Base-by-base conservation (phyloP, 2,888 invertebrate genomes). In the Watsonalla cultraria region DNA sequence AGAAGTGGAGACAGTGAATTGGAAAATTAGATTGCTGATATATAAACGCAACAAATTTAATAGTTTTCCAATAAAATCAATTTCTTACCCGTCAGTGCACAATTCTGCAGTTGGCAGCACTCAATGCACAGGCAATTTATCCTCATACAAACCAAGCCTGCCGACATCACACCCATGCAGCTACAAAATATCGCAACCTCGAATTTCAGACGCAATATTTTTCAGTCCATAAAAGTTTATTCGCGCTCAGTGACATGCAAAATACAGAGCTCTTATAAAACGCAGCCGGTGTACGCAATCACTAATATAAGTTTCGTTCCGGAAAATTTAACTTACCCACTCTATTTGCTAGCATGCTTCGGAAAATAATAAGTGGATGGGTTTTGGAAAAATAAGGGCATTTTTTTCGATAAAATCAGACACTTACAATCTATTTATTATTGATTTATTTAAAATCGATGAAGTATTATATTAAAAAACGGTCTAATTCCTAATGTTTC, bases 211-310 rank as follows among this genome's bases (percentile, higher is more conserved):
- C 53, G 61, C 62, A 55, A 67, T 65, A 76, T 74, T 74, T 78
- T 75, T 72, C 68, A 68, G 65, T 66, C 65, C 66, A 75, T 71
- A 76, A 76, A 75, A 64, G 66, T 72, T 70, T 73, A 67, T 73
- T 68, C 71, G 58, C 60, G 60, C 61, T 65, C 60, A 59, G 65
- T 61, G 61, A 64, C 56, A 64, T 68, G 68, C 66, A 67, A 67
- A 73, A 65, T 60, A 61, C 62, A 66, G 47, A 51, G 60, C 64
- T 61, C 65, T 65, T 61, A 57, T 56, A 57, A 61, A 66, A 64
- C 54, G 66, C 64, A 60, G 57, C 55, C 55, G 62, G 59, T 61
- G 49, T 58, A 55, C 51, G 60, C 61, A 68, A 62, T 66, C 60
- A 64, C 63, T 58, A 24, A 24, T 24, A 24, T 24, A 57, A 49